Evolutionary conservation across 2,113 vertebrate species (phyloP).

Genomic region (Illadopsis cleaveri): DNA sequence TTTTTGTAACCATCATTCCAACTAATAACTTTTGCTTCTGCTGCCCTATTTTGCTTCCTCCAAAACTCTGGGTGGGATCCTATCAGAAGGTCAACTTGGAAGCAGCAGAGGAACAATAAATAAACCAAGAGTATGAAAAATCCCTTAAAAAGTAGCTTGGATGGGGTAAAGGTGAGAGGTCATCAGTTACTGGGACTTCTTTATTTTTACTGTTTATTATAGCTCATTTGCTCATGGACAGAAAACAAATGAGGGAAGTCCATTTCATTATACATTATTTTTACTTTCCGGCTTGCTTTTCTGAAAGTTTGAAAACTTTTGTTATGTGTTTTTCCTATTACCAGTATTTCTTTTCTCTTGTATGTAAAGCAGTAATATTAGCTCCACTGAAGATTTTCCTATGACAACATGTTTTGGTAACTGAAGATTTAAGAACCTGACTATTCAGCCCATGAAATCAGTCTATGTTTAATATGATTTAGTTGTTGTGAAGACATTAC

Average conservation of each 20-base stretch:
- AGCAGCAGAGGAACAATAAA: constrained; percentile 45
- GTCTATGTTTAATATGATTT: background rate
- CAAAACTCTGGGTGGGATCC: background rate
- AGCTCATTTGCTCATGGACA: background rate
- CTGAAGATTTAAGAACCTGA: background rate
- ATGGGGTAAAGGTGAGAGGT: background rate
- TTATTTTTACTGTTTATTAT: constrained; percentile 14
- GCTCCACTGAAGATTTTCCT: background rate
- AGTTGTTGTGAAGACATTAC: background rate
- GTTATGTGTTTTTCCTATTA: background rate
- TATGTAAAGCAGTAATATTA: background rate
- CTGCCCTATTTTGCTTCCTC: background rate
- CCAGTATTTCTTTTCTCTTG: background rate
- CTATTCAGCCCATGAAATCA: background rate
- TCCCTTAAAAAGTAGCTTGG: background rate
- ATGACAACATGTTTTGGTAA: background rate
- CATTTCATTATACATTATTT: background rate
- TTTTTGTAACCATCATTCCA: background rate
- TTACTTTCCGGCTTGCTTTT: background rate
- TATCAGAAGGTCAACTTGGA: constrained; percentile 18
- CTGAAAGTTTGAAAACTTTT: background rate
- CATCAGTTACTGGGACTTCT: background rate
- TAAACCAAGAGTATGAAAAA: constrained; percentile 19
- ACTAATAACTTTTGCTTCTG: background rate
- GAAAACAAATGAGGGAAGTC: constrained; percentile 36